These are phyloP conservation scores for Xiphorhynchus erythropygius DNA, from an alignment of 2,797 vertebrate species.

Conservation along the genomic window DNA sequence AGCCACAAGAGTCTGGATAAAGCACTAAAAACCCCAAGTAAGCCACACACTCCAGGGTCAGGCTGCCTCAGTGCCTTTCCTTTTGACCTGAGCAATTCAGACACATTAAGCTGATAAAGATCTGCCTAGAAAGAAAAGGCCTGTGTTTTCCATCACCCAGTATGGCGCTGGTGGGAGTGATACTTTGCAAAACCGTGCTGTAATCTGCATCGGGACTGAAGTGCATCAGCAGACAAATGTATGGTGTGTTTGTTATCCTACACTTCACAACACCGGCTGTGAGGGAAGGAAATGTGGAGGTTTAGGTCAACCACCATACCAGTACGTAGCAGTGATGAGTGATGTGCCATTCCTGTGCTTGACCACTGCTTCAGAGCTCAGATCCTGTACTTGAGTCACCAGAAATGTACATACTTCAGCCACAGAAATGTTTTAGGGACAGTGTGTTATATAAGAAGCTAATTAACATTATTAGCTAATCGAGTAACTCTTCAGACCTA, in stretches of 20 bases:
- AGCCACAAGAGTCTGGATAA: background rate
- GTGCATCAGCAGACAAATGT: background rate
- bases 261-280: background rate
- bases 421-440: background rate
- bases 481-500: background rate
- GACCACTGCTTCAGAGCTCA: background rate
- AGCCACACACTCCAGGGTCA: background rate
- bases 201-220: background rate
- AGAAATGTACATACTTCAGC: background rate
- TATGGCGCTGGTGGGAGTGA: accelerated
- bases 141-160: background rate
- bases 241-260: background rate
- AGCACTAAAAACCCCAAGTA: background rate
- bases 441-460: background rate
- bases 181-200: background rate
- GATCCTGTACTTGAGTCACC: background rate
- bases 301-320: constrained; percentile 21
- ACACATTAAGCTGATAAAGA: background rate
- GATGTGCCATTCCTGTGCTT: background rate
- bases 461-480: background rate
- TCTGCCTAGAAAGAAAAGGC: background rate
- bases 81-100: background rate
- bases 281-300: background rate
- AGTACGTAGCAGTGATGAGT: background rate
- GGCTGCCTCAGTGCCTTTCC: background rate